Percentiles rank a stretch among this genome's conserved stretches.
phyloP scores from a whole-genome alignment of 2,797 vertebrate species.

The Chelmon rostratus region DNA sequence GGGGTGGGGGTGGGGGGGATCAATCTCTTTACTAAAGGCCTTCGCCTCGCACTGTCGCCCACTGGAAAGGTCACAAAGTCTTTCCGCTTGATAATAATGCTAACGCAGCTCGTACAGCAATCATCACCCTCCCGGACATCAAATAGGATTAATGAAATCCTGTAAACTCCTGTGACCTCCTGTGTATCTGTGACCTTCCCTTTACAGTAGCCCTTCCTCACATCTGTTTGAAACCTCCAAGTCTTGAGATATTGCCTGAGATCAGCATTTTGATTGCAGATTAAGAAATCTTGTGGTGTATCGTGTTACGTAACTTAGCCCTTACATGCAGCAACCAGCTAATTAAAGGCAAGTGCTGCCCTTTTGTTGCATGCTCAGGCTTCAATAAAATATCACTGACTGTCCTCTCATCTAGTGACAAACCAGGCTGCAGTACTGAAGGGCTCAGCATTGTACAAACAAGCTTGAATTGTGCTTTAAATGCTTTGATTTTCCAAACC shows the following conservation, averaged over 20 bases:
- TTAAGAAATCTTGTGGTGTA: slow-evolving; percentile 14
- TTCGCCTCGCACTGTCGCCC: slow-evolving; percentile 38
- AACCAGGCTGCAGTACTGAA: neutral
- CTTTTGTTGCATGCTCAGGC: slow-evolving; percentile 4
- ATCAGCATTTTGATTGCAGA: slow-evolving; percentile 47
- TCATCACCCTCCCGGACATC: slow-evolving; percentile 49
- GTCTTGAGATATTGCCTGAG: slow-evolving; percentile 20
- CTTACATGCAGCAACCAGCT: slow-evolving; percentile 8
- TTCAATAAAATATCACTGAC: neutral
- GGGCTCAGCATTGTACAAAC: neutral
- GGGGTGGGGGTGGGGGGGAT: slow-evolving; percentile 43
- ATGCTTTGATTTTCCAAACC: neutral
- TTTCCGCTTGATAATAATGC: slow-evolving; percentile 63
- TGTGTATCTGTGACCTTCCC: slow-evolving; percentile 34
- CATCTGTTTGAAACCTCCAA: slow-evolving; percentile 18
- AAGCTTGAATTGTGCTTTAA: slow-evolving; percentile 6
- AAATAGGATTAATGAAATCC: slow-evolving; percentile 67
- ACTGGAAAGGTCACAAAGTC: slow-evolving; percentile 75
- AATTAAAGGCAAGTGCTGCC: neutral
- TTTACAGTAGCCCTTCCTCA: slow-evolving; percentile 17
- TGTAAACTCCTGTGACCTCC: slow-evolving; percentile 50
- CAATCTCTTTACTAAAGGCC: slow-evolving; percentile 67
- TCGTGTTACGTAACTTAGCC: slow-evolving; percentile 39
- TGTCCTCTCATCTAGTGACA: neutral
- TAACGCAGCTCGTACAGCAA: slow-evolving; percentile 52